Evolutionary conservation across 2,113 vertebrate species (phyloP).

Genomic region (Alces alces): DNA sequence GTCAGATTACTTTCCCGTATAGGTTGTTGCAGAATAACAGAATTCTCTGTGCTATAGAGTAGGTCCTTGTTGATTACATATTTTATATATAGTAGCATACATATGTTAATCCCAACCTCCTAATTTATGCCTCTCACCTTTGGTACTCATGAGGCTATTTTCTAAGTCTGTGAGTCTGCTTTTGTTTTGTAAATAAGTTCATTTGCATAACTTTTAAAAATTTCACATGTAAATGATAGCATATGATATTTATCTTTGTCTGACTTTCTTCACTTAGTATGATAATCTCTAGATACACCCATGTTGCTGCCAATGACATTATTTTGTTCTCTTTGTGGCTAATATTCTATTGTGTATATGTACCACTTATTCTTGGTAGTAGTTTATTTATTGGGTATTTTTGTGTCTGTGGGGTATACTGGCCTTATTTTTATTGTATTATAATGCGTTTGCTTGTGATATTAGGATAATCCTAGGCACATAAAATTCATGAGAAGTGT

Average conservation of each 20-base stretch:
- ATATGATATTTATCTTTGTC: background rate
- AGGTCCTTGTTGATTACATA: background rate
- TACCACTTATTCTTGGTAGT: background rate
- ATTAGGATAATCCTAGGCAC: background rate
- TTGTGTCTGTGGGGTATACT: background rate
- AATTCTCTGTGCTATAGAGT: background rate
- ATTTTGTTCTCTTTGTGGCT: background rate
- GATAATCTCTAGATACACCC: no score
- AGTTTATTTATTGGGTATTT: background rate
- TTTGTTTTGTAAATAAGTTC: background rate
- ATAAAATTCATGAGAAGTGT: background rate
- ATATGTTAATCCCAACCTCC: background rate
- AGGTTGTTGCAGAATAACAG: background rate
- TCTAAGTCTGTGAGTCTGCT: background rate
- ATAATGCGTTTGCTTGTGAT: background rate
- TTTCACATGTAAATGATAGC: background rate
- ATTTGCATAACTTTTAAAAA: background rate
- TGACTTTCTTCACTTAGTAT: background rate
- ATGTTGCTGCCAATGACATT: background rate
- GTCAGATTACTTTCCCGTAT: background rate
- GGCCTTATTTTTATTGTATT: background rate
- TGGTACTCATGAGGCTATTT: background rate
- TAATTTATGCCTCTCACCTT: background rate
- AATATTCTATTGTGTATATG: background rate
- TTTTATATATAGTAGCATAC: background rate